Percentiles rank a stretch among this genome's conserved stretches.
phyloP scores from a whole-genome alignment of 2,797 vertebrate genomes.

The Scyliorhinus canicula region DNA sequence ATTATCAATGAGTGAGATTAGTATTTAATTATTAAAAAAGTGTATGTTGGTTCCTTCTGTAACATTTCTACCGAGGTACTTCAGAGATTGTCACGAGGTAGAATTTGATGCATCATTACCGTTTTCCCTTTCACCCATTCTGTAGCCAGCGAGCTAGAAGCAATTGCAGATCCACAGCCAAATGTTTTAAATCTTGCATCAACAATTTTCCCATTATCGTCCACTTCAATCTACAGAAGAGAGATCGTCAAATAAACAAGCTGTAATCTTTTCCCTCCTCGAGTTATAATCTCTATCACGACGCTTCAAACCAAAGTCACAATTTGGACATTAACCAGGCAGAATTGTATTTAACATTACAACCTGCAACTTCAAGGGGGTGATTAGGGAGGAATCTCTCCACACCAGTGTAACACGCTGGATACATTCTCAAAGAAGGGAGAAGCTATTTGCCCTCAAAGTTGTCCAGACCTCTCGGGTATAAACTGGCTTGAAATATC shows the following conservation, averaged over 20 bases:
- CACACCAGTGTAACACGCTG: background rate
- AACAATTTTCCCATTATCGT: conserved; percentile 78
- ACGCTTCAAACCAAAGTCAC: background rate
- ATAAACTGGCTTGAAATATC: background rate
- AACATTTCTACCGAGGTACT: background rate
- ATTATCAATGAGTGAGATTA: too few species aligned
- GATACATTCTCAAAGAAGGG: background rate
- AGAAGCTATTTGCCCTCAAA: background rate
- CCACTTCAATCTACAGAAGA: conserved; percentile 76
- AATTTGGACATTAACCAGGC: background rate
- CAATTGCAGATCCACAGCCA: conserved; percentile 93
- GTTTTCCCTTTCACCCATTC: conserved; percentile 97
- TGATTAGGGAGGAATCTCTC: background rate
- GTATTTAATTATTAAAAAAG: background rate
- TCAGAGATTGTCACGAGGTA: too few species aligned
- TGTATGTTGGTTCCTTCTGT: background rate
- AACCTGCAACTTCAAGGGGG: background rate
- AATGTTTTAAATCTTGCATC: conserved; percentile 93
- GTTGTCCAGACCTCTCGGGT: background rate
- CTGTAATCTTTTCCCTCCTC: too few species aligned
- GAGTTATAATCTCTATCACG: background rate
- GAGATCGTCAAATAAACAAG: background rate
- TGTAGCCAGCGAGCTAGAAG: conserved; percentile 89
- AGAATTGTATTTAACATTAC: background rate
- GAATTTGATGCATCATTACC: conserved; percentile 56